Base-by-base conservation (phyloP, 2,113 vertebrate species). In the Columba livia region DNA sequence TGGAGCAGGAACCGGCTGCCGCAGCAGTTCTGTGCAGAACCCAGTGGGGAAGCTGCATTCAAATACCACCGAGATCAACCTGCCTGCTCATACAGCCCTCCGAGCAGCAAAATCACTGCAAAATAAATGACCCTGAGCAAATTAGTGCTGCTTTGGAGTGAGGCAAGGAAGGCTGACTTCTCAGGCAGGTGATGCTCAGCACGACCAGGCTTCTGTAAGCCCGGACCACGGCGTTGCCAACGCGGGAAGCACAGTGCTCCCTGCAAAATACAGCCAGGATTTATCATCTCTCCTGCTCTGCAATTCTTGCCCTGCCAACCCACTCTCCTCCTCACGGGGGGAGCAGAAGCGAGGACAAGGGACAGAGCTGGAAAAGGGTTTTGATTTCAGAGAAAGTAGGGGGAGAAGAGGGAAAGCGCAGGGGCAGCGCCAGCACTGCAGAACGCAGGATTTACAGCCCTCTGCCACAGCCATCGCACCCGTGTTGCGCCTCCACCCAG, bases 241-340 rank as follows among this genome's bases (percentile, higher is more conserved):
- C 0, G 1, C 24, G 1, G 23, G 36, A n/a, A 24, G 15, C 17
- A 6, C 5, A 1, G 42, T 53, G 66, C 57, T 34, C 54, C 13
- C 1, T 0, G 32, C 32, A 64, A 70, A 65, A 28, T 2, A 23
- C 71, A 48, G 44, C 40, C 5, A 9, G 0, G 2, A 79, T 47
- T 28, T 15, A 18, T 17, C 5, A 1, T 15, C 38, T 42, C 40
- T 34, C 29, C n/a, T 23, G 61, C 24, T 16, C 78, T 53, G 32
- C 42, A 24, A 1, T 51, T 69, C 69, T 8, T 15, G n/a, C 56
- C 75, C 74, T 38, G 62, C 25, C 81, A 54, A 11, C 10, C 75
- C 40, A 21, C 40, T 32, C 36, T 60, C 12, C 64, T 81, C n/a
- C 25, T 11, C 14, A 14, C 14, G 38, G 19, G 70, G 12, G 26